Evolutionary conservation across 2,888 invertebrate genomes (phyloP), one percentile per base, ranked within the genome.

Genomic region (Pseudeuparius sepicola): DNA sequence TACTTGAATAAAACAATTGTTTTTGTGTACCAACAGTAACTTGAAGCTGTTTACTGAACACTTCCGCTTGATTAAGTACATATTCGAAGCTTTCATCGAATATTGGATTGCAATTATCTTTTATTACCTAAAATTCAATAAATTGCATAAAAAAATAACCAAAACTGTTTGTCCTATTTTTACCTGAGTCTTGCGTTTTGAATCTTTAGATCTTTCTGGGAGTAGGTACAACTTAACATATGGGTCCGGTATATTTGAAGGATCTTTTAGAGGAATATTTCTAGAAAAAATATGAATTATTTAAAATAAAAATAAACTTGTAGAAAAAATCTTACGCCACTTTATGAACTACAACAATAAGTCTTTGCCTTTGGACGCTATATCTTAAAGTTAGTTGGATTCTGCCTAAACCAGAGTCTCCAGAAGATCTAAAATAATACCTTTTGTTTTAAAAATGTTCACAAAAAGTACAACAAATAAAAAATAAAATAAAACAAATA

Each of bases 71-170:
- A 2, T 85, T 84, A 45, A 92, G 77, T 27, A 80, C 67, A 67
- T 88, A 93, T 59, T 93, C 92, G 56, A 92, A 90, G 47, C 81
- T 80, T 56, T 90, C 87, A 60, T 94, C 92, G 59, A 80, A 94
- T 14, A 82, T 72, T 0, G 93, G 92, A 69, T 86, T 87, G 54
- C 89, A 88, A 55, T 79, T 88, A 60, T 93, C 89, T 57, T 89
- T 90, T 41, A 84, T 66, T 9, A 75, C 73, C 75, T 77, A 43
- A 29, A 50, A 50, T 24, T 11, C 31, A 6, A 6, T 31, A 14
- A 32, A n/a, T n/a, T n/a, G n/a, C n/a, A n/a, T n/a, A n/a, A n/a
- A 10, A 33, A 40, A 30, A 36, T 9, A 31, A 26, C 15, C 9
- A 23, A 27, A 31, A 13, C n/a, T n/a, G n/a, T n/a, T n/a, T n/a